Evolutionary conservation across 2,113 vertebrate genomes (phyloP).

Genomic region (Oenanthe oenanthe): DNA sequence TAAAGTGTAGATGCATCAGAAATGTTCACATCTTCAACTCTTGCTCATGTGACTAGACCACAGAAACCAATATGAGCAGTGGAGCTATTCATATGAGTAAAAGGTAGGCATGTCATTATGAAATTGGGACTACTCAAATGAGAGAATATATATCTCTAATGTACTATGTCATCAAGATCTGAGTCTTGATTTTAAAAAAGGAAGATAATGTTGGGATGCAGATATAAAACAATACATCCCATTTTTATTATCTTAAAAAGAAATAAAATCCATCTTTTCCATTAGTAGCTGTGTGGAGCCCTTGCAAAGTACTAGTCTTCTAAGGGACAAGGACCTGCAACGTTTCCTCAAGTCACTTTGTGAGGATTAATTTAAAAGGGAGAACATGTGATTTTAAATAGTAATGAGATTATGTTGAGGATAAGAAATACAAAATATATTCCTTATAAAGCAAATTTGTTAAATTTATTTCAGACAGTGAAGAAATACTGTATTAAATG

Average conservation of each 20-base stretch:
- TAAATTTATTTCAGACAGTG: slow-evolving; percentile 30
- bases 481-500: slow-evolving; percentile 50
- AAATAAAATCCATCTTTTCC: slow-evolving; percentile 22
- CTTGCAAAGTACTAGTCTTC: not conserved
- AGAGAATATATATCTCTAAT: not conserved
- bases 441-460: slow-evolving; percentile 49
- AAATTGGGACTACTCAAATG: not conserved
- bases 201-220: not conserved
- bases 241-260: slow-evolving; percentile 7
- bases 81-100: not conserved
- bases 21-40: not conserved
- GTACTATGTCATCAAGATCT: not conserved
- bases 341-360: not conserved
- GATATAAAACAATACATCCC: not conserved
- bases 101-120: not conserved
- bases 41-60: not conserved
- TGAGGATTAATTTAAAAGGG: not conserved
- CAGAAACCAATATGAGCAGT: not conserved
- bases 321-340: not conserved
- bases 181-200: not conserved
- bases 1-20: not conserved
- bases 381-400: not conserved
- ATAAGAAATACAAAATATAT: slow-evolving; percentile 18
- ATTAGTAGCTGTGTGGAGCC: not conserved
- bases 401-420: not conserved